phyloP scores from a whole-genome alignment of 2,888 invertebrate species.

The Baccha elongata region DNA sequence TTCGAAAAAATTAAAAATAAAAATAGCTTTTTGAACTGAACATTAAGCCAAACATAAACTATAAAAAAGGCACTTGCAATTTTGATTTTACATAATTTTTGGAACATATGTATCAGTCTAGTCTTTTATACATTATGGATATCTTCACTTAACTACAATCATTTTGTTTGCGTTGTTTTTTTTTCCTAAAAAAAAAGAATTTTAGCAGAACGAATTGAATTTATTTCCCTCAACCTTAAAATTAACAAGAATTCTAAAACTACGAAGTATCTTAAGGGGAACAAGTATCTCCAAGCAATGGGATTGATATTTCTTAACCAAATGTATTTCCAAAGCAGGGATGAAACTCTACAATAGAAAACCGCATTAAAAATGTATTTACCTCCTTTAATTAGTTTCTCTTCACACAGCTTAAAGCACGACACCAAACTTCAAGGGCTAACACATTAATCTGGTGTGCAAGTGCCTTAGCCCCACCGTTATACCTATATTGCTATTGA shows the following conservation, averaged over 20 bases:
- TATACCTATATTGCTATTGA: background rate
- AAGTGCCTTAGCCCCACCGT: conserved; percentile 25
- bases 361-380: conserved; percentile 76
- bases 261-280: background rate
- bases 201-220: conserved; percentile 47
- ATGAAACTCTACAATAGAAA: conserved; percentile 51
- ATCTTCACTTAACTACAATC: too few relatives aligned
- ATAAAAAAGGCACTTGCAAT: too few relatives aligned
- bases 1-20: too few relatives aligned
- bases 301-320: background rate
- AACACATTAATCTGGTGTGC: conserved; percentile 69
- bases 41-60: too few relatives aligned
- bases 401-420: conserved; percentile 69
- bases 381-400: conserved; percentile 75
- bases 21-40: too few relatives aligned
- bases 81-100: too few relatives aligned
- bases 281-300: conserved; percentile 27
- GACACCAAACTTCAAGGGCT: conserved; percentile 66
- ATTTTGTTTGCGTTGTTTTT: background rate
- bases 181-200: conserved; percentile 1
- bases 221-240: conserved; percentile 43
- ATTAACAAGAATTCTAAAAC: conserved; percentile 39
- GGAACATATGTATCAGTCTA: too few relatives aligned
- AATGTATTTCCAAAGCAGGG: conserved; percentile 8
- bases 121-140: too few relatives aligned